Conservation (phyloP, 2,888 invertebrate genomes). For the Macaria notata region DNA sequence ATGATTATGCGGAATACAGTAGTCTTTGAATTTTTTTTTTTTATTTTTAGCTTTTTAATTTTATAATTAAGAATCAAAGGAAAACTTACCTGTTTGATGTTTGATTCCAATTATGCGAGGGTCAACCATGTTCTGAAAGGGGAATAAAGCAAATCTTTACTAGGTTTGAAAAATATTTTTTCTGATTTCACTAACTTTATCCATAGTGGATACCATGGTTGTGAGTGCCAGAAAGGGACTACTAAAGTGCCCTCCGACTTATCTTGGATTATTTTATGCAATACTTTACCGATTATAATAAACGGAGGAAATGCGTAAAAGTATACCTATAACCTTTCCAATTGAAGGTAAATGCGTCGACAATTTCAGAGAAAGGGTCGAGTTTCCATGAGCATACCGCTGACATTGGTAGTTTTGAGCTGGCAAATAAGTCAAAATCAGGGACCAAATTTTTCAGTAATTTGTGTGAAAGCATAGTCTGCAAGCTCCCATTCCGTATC, state of each 20-base stretch:
- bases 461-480: constrained; percentile 7
- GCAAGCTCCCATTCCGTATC: constrained; percentile 25
- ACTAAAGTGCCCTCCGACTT: constrained; percentile 24
- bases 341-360: constrained; percentile 13
- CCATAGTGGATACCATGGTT: constrained; percentile 24
- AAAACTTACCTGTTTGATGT: too few species aligned
- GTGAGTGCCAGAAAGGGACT: constrained; percentile 25
- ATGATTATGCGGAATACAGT: too few species aligned
- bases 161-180: constrained; percentile 11
- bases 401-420: constrained; percentile 9
- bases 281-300: constrained; percentile 14
- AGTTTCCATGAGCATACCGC: constrained; percentile 8
- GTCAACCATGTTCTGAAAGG: constrained; percentile 20
- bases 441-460: too few species aligned
- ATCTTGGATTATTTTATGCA: constrained; percentile 20
- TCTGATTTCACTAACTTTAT: constrained; percentile 10
- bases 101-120: too few species aligned
- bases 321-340: not conserved
- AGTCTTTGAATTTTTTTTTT: too few species aligned
- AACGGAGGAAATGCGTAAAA: constrained; percentile 20
- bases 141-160: constrained; percentile 11
- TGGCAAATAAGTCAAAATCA: too few species aligned
- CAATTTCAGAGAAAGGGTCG: constrained; percentile 3
- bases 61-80: too few species aligned
- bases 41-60: too few species aligned